Base-by-base conservation (phyloP, 2,113 vertebrate species). In the Festucalex cinctus region DNA sequence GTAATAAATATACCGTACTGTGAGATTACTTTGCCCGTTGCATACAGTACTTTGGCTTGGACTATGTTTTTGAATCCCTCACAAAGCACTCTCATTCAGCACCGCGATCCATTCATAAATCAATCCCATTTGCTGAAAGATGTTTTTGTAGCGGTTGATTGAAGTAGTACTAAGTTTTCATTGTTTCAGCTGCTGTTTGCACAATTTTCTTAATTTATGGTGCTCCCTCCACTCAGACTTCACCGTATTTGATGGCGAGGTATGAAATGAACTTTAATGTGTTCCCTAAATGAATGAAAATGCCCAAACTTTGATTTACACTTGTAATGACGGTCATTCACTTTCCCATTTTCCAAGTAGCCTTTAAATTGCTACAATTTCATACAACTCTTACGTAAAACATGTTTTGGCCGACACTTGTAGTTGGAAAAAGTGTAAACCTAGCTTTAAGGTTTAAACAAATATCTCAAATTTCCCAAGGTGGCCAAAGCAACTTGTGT, bases 371-470 rank as follows among this genome's bases (percentile, higher is more conserved):
- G 75, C 72, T 69, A 72, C 75, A 78, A 86, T 88, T 83, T 71
- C 72, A 57, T 61, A 56, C 32, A 66, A 54, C 70, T 76, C 64
- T 81, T 82, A 73, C 75, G 77, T 81, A 88, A 80, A 73, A 69
- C 63, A 62, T 68, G 35, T 70, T 84, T 83, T 88, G 82, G 80
- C 80, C 28, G 69, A 80, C 12, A 56, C 39, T 51, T 22, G 6
- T 3, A 44, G 56, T 70, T 81, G 75, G 81, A 79, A 14, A 79
- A 75, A 73, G 14, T 53, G 65, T 79, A 73, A 84, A 86, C 78
- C 73, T 70, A 84, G 67, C 78, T 76, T 85, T 82, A 82, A 88
- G 78, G 78, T 81, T 77, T 80, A 73, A 85, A 78, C 77, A 74
- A 72, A 77, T 73, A 76, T 81, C 76, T 76, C 9, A n/a, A 22